phyloP scores from a whole-genome alignment of 2,113 vertebrate species.

The Sterrhoptilus dennistouni region DNA sequence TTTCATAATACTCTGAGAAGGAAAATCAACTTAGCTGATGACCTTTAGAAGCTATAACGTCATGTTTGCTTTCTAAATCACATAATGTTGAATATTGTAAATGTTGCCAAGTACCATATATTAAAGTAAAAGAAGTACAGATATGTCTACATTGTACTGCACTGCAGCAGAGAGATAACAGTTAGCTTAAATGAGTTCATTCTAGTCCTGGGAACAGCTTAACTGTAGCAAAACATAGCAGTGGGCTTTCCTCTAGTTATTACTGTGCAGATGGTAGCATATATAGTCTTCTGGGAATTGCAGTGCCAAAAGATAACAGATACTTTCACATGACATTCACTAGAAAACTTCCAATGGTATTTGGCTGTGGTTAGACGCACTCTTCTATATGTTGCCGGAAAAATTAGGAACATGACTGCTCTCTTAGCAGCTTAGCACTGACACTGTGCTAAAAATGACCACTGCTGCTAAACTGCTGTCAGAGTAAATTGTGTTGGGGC shows the following conservation, averaged over 20 bases:
- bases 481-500: neutral
- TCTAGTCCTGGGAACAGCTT: conserved; percentile 15
- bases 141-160: conserved; percentile 21
- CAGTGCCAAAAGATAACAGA: conserved; percentile 10
- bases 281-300: neutral
- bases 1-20: conserved; percentile 17
- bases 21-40: conserved; percentile 31
- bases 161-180: conserved; percentile 45
- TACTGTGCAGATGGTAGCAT: conserved; percentile 12
- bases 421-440: neutral
- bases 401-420: neutral
- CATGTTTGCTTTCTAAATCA: conserved; percentile 55
- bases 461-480: neutral
- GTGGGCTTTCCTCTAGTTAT: neutral
- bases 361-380: neutral
- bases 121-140: conserved; percentile 39
- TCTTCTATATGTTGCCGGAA: neutral
- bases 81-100: conserved; percentile 28
- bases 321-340: conserved; percentile 33
- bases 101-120: conserved; percentile 21
- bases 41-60: neutral
- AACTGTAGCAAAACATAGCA: neutral
- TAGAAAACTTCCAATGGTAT: neutral
- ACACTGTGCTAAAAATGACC: neutral
- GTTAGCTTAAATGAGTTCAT: conserved; percentile 19